phyloP scores from a whole-genome alignment of 2,888 invertebrate genomes.

The Cerastis rubricosa region DNA sequence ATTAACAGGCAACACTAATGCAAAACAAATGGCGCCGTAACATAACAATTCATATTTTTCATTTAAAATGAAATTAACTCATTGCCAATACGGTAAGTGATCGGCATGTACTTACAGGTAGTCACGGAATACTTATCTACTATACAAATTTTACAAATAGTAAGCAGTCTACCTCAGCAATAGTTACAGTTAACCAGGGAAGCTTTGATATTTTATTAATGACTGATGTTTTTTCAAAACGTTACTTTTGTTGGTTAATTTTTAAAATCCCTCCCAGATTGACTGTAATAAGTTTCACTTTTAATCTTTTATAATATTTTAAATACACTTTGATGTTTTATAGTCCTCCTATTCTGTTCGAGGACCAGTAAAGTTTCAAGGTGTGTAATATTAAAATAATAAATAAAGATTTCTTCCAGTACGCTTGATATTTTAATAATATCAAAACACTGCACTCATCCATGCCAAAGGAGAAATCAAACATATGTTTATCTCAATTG shows the following conservation, averaged over 20 bases:
- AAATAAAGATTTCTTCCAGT: slow-evolving; percentile 25
- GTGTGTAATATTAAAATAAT: slow-evolving; percentile 53
- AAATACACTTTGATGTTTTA: slow-evolving; percentile 59
- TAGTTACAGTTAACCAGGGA: slow-evolving; percentile 20
- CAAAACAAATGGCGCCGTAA: slow-evolving; percentile 13
- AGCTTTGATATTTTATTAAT: neutral
- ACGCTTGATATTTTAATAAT: slow-evolving; percentile 51
- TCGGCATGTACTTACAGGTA: neutral
- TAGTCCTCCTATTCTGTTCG: slow-evolving; percentile 63
- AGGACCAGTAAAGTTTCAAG: slow-evolving; percentile 63
- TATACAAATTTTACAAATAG: neutral
- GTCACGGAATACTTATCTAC: neutral
- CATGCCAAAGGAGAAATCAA: slow-evolving; percentile 20
- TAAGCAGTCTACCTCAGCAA: neutral
- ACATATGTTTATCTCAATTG: slow-evolving; percentile 29
- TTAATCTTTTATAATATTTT: slow-evolving; percentile 35
- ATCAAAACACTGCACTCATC: slow-evolving; percentile 35
- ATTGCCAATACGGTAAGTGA: slow-evolving; percentile 43
- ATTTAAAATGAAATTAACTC: neutral
- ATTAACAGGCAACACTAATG: slow-evolving; percentile 41
- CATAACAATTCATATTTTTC: neutral
- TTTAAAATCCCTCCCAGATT: slow-evolving; percentile 2
- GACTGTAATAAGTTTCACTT: slow-evolving; percentile 13
- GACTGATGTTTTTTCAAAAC: neutral
- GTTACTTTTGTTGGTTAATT: neutral